phyloP scores from a whole-genome alignment of 2,888 invertebrate species.

The Allacma fusca region DNA sequence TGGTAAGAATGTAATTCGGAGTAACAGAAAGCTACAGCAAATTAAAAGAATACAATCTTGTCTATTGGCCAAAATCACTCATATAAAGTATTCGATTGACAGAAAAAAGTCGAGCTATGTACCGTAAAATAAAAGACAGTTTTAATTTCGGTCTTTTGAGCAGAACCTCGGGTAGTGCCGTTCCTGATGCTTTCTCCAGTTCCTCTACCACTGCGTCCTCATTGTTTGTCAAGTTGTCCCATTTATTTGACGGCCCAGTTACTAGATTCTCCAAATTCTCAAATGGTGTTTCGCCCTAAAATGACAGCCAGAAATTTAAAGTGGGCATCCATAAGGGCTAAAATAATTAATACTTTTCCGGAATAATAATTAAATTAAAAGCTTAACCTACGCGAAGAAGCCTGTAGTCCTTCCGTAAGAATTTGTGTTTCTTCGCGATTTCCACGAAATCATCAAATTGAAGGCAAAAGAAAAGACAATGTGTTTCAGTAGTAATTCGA shows the following conservation, averaged over 20 bases:
- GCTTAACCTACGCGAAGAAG: conserved; percentile 43
- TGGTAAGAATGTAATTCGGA: conserved; percentile 44
- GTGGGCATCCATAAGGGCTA: too few species aligned
- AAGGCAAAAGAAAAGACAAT: conserved; percentile 57
- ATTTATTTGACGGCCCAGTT: background rate
- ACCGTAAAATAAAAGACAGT: background rate
- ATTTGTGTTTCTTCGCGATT: conserved; percentile 45
- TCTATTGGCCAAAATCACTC: background rate
- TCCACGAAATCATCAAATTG: conserved; percentile 50
- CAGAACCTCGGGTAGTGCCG: background rate
- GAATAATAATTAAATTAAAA: too few species aligned
- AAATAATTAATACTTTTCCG: too few species aligned
- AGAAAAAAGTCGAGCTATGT: too few species aligned
- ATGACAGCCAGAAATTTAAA: background rate
- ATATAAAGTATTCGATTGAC: too few species aligned
- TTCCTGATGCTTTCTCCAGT: background rate
- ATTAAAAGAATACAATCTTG: conserved; percentile 11
- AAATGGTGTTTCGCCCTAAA: conserved; percentile 40
- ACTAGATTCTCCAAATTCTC: conserved; percentile 3
- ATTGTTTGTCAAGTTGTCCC: background rate
- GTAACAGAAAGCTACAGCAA: conserved; percentile 8
- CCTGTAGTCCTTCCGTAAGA: conserved; percentile 49
- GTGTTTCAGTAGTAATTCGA: conserved; percentile 52
- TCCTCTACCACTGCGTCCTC: background rate
- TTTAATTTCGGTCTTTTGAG: background rate